Evolutionary conservation across 2,888 invertebrate genomes (phyloP).

Genomic region (Drosophila mercatorum): DNA sequence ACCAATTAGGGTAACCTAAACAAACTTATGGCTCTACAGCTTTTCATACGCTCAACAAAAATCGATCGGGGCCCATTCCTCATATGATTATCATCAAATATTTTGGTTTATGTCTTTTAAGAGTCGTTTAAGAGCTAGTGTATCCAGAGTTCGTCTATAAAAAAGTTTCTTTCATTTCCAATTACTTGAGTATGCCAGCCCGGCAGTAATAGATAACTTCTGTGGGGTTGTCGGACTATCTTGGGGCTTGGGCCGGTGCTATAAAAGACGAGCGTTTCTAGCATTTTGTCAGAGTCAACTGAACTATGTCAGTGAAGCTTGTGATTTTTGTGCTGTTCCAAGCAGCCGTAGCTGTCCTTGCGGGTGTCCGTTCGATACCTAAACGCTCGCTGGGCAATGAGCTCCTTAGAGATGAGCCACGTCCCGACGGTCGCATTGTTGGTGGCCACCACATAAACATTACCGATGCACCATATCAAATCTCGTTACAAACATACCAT

Average conservation of each 20-base stretch:
- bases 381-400: conserved; percentile 3
- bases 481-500: conserved; percentile 80
- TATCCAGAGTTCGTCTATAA: too few species aligned
- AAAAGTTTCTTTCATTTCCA: too few species aligned
- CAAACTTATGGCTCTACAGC: too few species aligned
- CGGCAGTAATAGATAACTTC: too few species aligned
- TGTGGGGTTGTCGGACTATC: too few species aligned
- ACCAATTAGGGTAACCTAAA: too few species aligned
- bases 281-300: background rate
- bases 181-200: too few species aligned
- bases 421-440: conserved; percentile 84
- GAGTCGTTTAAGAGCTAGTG: too few species aligned
- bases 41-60: too few species aligned
- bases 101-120: too few species aligned
- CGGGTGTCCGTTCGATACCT: conserved; percentile 75
- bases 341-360: conserved; percentile 39
- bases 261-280: conserved; percentile 53
- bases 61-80: too few species aligned
- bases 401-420: conserved; percentile 60
- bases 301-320: conserved; percentile 35
- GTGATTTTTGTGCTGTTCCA: conserved; percentile 44
- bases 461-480: conserved; percentile 83
- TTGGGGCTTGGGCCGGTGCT: conserved; percentile 12
- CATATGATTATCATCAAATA: too few species aligned
- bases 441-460: conserved; percentile 83